These are phyloP conservation scores for Percina caprodes DNA, from an alignment of 2,113 vertebrate genomes.

Conservation along the genomic window DNA sequence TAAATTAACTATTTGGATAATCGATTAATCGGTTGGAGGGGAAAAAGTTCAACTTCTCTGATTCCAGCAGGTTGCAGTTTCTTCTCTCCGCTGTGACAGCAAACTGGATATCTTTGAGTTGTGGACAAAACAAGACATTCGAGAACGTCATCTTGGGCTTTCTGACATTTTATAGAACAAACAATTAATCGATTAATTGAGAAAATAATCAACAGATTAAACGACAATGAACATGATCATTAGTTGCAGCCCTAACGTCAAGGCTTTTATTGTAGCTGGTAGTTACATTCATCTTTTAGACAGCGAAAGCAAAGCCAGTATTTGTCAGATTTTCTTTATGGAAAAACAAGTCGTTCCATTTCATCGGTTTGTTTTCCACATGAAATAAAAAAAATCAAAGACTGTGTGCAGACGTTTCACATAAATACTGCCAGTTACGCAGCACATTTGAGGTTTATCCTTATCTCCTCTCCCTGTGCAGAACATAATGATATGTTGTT, in stretches of 20 bases:
- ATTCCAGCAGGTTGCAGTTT: no score
- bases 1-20: no score
- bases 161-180: no score
- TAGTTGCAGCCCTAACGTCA: not conserved
- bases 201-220: no score
- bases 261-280: not conserved
- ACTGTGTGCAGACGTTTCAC: slow-evolving; percentile 33
- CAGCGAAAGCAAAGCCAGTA: slow-evolving; percentile 41
- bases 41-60: no score
- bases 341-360: slow-evolving; percentile 3
- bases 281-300: slow-evolving; percentile 19
- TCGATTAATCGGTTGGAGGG: no score
- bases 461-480: slow-evolving; percentile 50
- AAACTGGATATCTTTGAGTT: no score
- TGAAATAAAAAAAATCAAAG: slow-evolving; percentile 20
- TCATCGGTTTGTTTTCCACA: slow-evolving; percentile 10
- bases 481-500: slow-evolving; percentile 74
- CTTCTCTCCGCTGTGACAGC: no score
- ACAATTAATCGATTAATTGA: no score
- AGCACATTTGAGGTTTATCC: slow-evolving; percentile 45
- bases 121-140: no score
- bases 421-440: slow-evolving; percentile 37
- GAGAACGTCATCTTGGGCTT: no score
- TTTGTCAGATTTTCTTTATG: slow-evolving; percentile 7
- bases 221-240: no score